Percentiles rank a stretch among this genome's conserved stretches.
These are phyloP conservation scores for Rotaria macrura DNA, from an alignment of 2,888 invertebrate species.

Conservation along the genomic window DNA sequence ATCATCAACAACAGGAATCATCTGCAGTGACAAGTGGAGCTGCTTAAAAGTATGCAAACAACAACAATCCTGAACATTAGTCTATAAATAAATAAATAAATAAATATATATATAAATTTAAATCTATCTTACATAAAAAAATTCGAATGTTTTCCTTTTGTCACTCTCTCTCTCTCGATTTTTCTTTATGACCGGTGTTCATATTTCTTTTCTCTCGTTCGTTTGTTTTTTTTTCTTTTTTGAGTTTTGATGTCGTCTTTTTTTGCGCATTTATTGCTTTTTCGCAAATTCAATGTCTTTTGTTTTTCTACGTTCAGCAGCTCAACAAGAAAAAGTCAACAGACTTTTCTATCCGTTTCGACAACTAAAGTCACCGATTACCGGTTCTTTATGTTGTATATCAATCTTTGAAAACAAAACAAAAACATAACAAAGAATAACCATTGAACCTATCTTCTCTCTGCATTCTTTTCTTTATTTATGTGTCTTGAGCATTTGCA, in stretches of 20 bases:
- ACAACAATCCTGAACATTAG: neutral
- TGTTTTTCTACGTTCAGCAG: neutral
- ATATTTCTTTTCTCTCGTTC: neutral
- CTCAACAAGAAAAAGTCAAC: neutral
- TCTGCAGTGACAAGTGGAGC: neutral
- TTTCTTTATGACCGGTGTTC: slow-evolving; percentile 8
- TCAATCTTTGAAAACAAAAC: neutral
- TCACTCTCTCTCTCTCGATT: neutral
- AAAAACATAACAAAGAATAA: too few species aligned
- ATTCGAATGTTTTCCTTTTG: neutral
- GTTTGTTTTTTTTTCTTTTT: neutral
- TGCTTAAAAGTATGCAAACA: neutral
- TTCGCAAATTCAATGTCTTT: neutral
- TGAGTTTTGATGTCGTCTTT: neutral
- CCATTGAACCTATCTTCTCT: neutral
- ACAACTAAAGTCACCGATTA: neutral
- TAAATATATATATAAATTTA: neutral
- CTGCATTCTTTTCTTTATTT: neutral
- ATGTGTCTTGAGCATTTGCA: neutral
- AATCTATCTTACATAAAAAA: neutral
- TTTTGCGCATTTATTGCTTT: neutral
- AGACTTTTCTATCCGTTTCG: neutral
- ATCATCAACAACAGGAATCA: slow-evolving; percentile 7
- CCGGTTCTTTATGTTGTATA: neutral
- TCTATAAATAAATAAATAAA: neutral